phyloP scores from a whole-genome alignment of 1,140 invertebrate genomes.

The Oppia nitens region DNA sequence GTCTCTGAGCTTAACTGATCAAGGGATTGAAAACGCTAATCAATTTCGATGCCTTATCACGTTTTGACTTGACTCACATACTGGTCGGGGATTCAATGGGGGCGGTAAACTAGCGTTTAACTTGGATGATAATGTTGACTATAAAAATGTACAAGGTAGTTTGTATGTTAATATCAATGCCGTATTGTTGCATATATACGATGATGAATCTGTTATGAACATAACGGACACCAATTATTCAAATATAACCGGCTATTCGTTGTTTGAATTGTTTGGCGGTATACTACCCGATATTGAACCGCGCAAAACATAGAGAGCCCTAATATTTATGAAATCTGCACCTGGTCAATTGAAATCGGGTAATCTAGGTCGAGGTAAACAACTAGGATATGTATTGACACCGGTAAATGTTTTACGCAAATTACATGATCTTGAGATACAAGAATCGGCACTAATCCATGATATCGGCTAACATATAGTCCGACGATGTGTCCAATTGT shows the following conservation, averaged over 20 bases:
- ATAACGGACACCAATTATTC: not conserved
- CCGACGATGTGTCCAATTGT: not conserved
- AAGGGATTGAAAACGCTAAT: not conserved
- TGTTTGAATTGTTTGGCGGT: not conserved
- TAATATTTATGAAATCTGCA: not conserved
- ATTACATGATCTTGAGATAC: not conserved
- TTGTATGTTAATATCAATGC: not conserved
- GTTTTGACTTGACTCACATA: not conserved
- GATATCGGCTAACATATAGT: not conserved
- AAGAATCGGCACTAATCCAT: not conserved
- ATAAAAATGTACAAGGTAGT: not conserved
- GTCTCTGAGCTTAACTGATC: not conserved
- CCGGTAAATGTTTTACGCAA: not conserved
- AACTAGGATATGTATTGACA: not conserved
- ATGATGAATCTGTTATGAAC: not conserved
- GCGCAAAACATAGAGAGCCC: not conserved
- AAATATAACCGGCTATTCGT: too few species aligned
- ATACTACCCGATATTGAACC: not conserved
- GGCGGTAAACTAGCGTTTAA: not conserved
- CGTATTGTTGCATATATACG: not conserved
- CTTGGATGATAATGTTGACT: not conserved
- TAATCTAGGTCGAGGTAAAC: not conserved
- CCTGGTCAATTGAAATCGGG: not conserved
- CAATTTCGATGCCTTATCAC: not conserved
- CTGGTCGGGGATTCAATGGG: not conserved